These are phyloP conservation scores for Hirtodrosophila trivittata DNA, from an alignment of 2,888 invertebrate genomes.

Conservation along the genomic window DNA sequence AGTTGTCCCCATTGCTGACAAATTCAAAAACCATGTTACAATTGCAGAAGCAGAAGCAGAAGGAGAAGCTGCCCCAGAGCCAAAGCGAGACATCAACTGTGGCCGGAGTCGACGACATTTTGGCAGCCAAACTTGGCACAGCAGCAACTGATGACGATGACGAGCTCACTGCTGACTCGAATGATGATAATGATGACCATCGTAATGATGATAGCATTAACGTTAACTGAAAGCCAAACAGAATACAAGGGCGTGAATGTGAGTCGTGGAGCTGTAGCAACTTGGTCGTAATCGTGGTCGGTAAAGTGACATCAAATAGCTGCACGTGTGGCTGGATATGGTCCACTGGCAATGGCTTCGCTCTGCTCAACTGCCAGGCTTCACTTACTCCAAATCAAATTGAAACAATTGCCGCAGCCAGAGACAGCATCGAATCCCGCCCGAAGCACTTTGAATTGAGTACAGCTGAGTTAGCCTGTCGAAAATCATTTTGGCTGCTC, in stretches of 20 bases:
- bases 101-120: constrained; percentile 60
- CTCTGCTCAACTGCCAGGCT: constrained; percentile 42
- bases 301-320: constrained; percentile 58
- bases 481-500: constrained; percentile 45
- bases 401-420: constrained; percentile 60
- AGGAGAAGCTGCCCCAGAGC: constrained; percentile 19
- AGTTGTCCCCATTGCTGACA: background rate
- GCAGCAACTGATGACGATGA: constrained; percentile 22
- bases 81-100: constrained; percentile 57
- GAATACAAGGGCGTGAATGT: constrained; percentile 41
- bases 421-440: constrained; percentile 6
- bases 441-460: constrained; percentile 26
- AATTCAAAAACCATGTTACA: constrained; percentile 47
- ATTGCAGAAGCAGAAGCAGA: constrained; percentile 40
- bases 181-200: constrained; percentile 1
- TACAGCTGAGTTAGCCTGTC: constrained; percentile 55
- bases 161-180: constrained; percentile 6
- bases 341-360: constrained; percentile 16
- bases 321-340: constrained; percentile 42
- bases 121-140: constrained; percentile 53
- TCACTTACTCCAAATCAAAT: constrained; percentile 58
- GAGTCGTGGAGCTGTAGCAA: constrained; percentile 5
- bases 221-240: constrained; percentile 31
- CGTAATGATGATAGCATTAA: constrained; percentile 24
- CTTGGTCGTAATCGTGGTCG: constrained; percentile 35